A percentile compares a stretch with the other conserved stretches of the same genome.
These are phyloP conservation scores for Drosophila littoralis DNA, from an alignment of 1,140 invertebrate species.

Conservation along the genomic window DNA sequence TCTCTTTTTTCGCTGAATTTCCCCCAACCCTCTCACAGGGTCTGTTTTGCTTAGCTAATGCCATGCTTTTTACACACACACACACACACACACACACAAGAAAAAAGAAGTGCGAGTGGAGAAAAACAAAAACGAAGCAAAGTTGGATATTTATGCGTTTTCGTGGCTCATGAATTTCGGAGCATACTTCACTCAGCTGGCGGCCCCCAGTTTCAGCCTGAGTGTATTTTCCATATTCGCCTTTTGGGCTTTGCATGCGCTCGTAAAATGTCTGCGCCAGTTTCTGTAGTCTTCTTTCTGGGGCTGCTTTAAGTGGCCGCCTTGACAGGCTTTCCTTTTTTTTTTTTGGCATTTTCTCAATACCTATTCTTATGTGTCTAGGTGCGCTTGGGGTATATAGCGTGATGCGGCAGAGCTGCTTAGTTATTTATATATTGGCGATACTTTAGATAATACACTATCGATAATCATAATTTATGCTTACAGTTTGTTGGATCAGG, in stretches of 20 bases:
- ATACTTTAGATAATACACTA: too few relatives aligned
- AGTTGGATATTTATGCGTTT: slow-evolving; percentile 79
- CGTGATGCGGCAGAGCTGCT: too few relatives aligned
- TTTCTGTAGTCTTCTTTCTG: slow-evolving; percentile 39
- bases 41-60: slow-evolving; percentile 57
- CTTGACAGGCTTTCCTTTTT: slow-evolving; percentile 8
- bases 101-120: slow-evolving; percentile 12
- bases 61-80: slow-evolving; percentile 63
- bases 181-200: slow-evolving; percentile 75
- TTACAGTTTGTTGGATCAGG: too few relatives aligned
- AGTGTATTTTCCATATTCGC: slow-evolving; percentile 39
- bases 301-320: slow-evolving; percentile 29
- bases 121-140: slow-evolving; percentile 34
- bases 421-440: too few relatives aligned
- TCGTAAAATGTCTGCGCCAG: slow-evolving; percentile 50
- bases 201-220: slow-evolving; percentile 20
- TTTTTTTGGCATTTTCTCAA: background rate
- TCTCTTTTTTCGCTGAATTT: slow-evolving; percentile 6
- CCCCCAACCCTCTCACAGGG: background rate
- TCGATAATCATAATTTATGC: too few relatives aligned
- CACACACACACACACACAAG: background rate
- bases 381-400: too few relatives aligned
- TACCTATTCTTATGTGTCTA: too few relatives aligned
- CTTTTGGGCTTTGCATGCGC: slow-evolving; percentile 50
- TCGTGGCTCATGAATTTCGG: slow-evolving; percentile 78